Evolutionary conservation across 1,140 invertebrate species (phyloP), one percentile per base, ranked within the genome.

Genomic region (Chrysomallon squamiferum): DNA sequence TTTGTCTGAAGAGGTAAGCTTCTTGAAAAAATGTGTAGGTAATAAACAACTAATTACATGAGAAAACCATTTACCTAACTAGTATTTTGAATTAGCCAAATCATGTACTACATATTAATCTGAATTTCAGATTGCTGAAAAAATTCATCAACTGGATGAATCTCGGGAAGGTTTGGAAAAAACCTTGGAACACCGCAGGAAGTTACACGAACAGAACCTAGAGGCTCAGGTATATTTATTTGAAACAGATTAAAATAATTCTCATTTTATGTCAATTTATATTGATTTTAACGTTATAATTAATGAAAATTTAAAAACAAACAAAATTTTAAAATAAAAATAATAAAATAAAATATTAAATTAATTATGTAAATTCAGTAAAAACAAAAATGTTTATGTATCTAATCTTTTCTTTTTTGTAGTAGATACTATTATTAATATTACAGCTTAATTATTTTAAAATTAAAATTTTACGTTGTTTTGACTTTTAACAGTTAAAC

Each of bases 91-190:
- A 45, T 18, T 27, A 18, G 7, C 7, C 5, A 57, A 25, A 43
- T 25, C 20, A 29, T n/a, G 25, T 18, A 18, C n/a, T 56, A 54
- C 62, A 49, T 38, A 38, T n/a, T n/a, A n/a, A n/a, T n/a, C n/a
- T 38, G 5, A 38, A 38, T 68, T 68, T 25, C 54, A 81, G 79
- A 85, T 85, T 61, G 71, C 83, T 57, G 79, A 78, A 33, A 85
- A 85, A 65, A 88, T 98, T 2, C 97, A 97, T 80, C 95, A 98
- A 80, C 95, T 99, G 86, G 77, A 79, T 97, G 95, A 86, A 95
- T 97, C 95, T 93, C 98, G 86, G 87, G 97, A 82, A 94, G 98
- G 86, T 86, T 96, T n/a, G 94, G 95, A 87, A 96, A 97, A 83
- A 15, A 80, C 75, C 2, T 69, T 79, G 66, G 70, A 81, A 52